Conservation (phyloP, 2,888 invertebrate species). For the Acleris laterana region DNA sequence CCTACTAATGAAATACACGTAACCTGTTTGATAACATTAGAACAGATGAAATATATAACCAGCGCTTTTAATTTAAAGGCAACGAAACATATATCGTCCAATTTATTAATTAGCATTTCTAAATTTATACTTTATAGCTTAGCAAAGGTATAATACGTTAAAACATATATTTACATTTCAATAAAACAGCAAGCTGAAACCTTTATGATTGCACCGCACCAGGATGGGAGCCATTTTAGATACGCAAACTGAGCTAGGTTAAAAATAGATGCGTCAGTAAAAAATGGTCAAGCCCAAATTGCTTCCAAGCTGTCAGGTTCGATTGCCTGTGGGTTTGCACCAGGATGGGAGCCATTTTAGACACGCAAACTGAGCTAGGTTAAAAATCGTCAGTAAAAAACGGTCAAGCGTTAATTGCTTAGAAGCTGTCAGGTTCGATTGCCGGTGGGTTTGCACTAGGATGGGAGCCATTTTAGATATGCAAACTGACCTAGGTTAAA, state of each 20-base stretch:
- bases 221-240: conserved; percentile 53
- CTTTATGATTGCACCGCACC: neutral
- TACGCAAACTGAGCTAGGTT: conserved; percentile 58
- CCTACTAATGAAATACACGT: too few species aligned
- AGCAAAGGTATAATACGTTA: neutral
- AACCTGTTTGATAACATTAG: too few species aligned
- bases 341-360: too few species aligned
- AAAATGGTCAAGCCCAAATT: conserved; percentile 58
- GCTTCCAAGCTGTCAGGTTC: neutral
- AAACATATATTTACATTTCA: neutral
- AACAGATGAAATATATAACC: too few species aligned
- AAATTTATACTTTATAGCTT: too few species aligned
- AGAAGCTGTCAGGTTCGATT: too few species aligned
- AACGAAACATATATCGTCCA: too few species aligned
- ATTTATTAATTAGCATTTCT: too few species aligned
- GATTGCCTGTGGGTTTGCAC: too few species aligned
- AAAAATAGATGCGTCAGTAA: conserved; percentile 71
- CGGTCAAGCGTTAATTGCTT: conserved; percentile 49
- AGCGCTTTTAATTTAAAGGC: too few species aligned
- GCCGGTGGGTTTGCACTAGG: too few species aligned
- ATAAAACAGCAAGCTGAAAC: conserved; percentile 5
- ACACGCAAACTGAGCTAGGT: conserved; percentile 57
- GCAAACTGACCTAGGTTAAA: conserved; percentile 63
- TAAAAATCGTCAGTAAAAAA: conserved; percentile 72
- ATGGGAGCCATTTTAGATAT: too few species aligned